Conservation (phyloP, 92 coral and sea anemone genomes). For the Paragorgia papillata region DNA sequence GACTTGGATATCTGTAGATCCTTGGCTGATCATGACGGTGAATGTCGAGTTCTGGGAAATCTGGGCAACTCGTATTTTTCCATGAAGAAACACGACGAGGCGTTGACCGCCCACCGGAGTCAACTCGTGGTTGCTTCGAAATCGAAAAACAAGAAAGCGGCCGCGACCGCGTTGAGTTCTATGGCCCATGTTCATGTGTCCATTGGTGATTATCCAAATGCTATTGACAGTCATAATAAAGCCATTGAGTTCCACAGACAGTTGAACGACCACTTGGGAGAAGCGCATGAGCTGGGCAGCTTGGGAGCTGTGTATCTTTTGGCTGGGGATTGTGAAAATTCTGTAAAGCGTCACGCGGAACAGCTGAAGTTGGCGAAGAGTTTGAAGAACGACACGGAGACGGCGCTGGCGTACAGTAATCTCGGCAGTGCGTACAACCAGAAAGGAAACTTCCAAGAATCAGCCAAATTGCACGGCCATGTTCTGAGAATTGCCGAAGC, state of each 20-base stretch:
- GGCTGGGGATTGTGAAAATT: conserved; percentile 75
- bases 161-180: conserved; percentile 86
- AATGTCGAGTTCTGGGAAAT: conserved; percentile 92
- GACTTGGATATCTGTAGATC: conserved; percentile 91
- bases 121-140: conserved; percentile 88
- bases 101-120: conserved; percentile 76
- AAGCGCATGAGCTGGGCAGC: conserved; percentile 89
- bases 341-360: conserved; percentile 80
- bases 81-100: conserved; percentile 81
- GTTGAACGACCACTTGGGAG: conserved; percentile 76
- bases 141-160: conserved; percentile 75
- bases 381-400: conserved; percentile 74
- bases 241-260: conserved; percentile 80
- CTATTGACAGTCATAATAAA: conserved; percentile 86
- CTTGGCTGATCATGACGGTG: conserved; percentile 86
- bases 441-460: conserved; percentile 82
- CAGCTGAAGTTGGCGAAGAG: conserved; percentile 81
- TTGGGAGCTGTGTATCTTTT: conserved; percentile 95
- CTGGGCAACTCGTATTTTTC: conserved; percentile 92
- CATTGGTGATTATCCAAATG: conserved; percentile 75
- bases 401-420: conserved; percentile 89
- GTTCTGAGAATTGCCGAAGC: conserved; percentile 81
- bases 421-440: conserved; percentile 88
- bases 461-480: conserved; percentile 68
- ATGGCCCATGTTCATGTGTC: conserved; percentile 92